Conservation (phyloP, 2,888 invertebrate genomes). For the Unio pictorum region DNA sequence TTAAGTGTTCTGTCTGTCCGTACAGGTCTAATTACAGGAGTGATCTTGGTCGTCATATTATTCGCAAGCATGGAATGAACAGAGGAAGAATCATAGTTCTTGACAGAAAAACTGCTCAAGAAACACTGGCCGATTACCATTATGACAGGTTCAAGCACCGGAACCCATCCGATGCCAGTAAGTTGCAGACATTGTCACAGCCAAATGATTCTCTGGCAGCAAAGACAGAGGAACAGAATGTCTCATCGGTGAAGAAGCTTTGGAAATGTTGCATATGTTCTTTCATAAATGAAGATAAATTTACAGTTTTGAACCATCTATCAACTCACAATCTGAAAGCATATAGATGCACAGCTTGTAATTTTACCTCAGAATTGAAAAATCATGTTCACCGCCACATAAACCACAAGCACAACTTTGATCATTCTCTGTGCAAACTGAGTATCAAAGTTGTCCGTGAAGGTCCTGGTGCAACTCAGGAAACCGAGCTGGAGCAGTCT, state of each 20-base stretch:
- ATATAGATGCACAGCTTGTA: conserved; percentile 68
- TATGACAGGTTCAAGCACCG: conserved; percentile 28
- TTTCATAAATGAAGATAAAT: conserved; percentile 73
- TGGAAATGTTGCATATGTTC: conserved; percentile 93
- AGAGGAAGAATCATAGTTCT: conserved; percentile 48
- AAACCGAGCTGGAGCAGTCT: conserved; percentile 1
- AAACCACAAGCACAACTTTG: conserved; percentile 44
- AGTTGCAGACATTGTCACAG: neutral
- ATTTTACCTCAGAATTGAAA: conserved; percentile 69
- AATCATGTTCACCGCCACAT: conserved; percentile 70
- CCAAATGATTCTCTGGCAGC: neutral
- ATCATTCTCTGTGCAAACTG: conserved; percentile 44
- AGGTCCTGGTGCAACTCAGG: conserved; percentile 24
- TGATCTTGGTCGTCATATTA: conserved; percentile 97
- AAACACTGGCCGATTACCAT: conserved; percentile 52
- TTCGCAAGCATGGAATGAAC: conserved; percentile 70
- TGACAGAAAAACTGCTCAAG: conserved; percentile 50
- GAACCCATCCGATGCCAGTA: neutral
- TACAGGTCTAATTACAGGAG: conserved; percentile 97
- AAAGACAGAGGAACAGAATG: conserved; percentile 6
- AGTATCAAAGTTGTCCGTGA: conserved; percentile 44
- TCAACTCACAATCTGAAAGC: conserved; percentile 58
- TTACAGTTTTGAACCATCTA: conserved; percentile 62
- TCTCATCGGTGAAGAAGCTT: conserved; percentile 31
- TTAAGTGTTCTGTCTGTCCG: conserved; percentile 92